phyloP scores from a whole-genome alignment of 2,797 vertebrate genomes.

The Gallinago stenura region DNA sequence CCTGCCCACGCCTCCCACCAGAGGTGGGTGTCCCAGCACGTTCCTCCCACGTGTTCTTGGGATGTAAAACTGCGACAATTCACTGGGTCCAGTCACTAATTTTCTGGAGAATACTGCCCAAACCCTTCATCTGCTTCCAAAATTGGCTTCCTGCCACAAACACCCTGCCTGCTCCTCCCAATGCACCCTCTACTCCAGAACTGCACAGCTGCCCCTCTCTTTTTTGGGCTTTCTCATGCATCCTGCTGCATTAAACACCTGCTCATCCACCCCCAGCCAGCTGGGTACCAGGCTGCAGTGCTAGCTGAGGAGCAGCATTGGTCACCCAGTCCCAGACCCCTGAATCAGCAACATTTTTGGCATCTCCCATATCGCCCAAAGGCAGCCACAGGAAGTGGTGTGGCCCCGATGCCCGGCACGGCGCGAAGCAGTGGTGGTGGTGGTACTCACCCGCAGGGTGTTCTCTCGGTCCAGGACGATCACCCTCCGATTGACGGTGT shows the following conservation, averaged over 20 bases:
- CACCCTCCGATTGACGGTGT: constrained; percentile 31
- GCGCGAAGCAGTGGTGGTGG: accelerated
- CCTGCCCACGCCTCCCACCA: accelerated
- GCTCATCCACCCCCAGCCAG: not conserved
- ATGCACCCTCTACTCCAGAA: not conserved
- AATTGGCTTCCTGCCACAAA: not conserved
- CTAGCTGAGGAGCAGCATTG: not conserved
- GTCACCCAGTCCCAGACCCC: accelerated
- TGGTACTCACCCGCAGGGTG: constrained; percentile 41
- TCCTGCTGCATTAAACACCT: not conserved
- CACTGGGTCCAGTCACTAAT: accelerated
- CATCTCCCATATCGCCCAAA: accelerated
- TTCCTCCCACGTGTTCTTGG: accelerated
- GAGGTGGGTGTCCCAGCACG: not conserved
- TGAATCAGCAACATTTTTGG: accelerated
- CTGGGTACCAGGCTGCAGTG: not conserved
- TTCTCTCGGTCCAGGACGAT: constrained; percentile 59
- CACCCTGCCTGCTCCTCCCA: too few relatives aligned
- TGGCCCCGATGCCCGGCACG: accelerated
- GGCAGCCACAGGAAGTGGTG: accelerated
- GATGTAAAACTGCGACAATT: accelerated
- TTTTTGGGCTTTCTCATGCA: not conserved
- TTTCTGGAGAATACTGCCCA: not conserved
- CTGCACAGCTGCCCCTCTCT: not conserved
- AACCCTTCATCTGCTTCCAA: not conserved